Percentiles rank a stretch among this genome's conserved stretches.
phyloP scores from a whole-genome alignment of 2,888 invertebrate genomes.

The Pristionchus entomophagus region DNA sequence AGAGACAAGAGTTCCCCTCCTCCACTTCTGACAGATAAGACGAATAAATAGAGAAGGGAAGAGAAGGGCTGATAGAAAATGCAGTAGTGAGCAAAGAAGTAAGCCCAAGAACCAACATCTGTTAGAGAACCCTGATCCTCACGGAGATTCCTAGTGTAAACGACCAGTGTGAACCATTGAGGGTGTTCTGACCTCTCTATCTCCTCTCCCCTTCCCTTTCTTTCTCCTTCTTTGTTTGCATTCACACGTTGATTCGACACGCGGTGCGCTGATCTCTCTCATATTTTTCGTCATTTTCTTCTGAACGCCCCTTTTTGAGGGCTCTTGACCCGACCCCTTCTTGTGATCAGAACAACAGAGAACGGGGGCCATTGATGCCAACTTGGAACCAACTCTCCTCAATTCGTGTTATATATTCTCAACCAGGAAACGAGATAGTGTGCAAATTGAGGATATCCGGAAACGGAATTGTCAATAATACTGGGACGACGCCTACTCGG shows the following conservation, averaged over 20 bases:
- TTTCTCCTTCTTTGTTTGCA: slow-evolving; percentile 27
- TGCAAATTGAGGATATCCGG: too few species aligned
- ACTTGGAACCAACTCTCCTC: too few species aligned
- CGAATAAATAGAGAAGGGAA: slow-evolving; percentile 37
- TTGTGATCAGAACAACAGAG: too few species aligned
- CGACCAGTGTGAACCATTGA: not conserved
- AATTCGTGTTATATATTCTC: too few species aligned
- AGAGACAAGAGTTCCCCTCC: slow-evolving; percentile 8
- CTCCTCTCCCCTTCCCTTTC: slow-evolving; percentile 1
- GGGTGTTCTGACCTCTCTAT: slow-evolving; percentile 15
- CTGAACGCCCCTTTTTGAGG: too few species aligned
- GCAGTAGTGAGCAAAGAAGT: slow-evolving; percentile 21
- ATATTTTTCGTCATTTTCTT: not conserved
- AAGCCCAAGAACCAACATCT: not conserved
- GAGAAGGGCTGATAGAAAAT: slow-evolving; percentile 29
- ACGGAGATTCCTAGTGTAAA: not conserved
- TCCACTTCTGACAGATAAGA: slow-evolving; percentile 34
- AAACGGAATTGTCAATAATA: too few species aligned
- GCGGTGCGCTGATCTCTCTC: not conserved
- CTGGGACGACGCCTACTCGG: too few species aligned
- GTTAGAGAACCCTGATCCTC: not conserved
- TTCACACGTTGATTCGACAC: slow-evolving; percentile 35
- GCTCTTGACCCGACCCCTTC: too few species aligned
- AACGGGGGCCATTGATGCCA: too few species aligned
- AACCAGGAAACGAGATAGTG: too few species aligned